Base-by-base conservation (phyloP, 2,888 invertebrate genomes). In the Netelia fuscicornis region DNA sequence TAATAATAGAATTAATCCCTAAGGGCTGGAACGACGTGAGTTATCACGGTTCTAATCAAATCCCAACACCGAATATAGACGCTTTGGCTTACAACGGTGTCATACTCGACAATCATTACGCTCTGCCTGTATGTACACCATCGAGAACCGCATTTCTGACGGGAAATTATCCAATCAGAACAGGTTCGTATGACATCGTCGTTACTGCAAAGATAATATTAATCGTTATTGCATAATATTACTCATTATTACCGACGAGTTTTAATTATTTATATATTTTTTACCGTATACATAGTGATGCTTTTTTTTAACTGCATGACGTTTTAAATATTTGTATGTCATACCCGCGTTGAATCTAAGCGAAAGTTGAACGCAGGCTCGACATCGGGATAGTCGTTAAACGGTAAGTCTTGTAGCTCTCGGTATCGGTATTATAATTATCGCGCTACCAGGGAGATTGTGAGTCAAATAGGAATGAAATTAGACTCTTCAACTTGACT, bases 21-120 rank as follows among this genome's bases (percentile, higher is more conserved):
- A 62, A 93, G 98, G 98, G 98, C 6, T 98, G 97, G 96, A 97
- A 98, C 91, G 98, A 98, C 93, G 97, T 98, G 1, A 96, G 98
- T 80, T 98, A 97, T 91, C 98, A 98, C 90, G 98, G 98, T 0
- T 96, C 97, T 0, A 95, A 97, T 89, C 97, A 98, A 94, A 97
- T 98, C 89, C 95, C 96, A 56, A 98, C 98, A 0, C 98, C 98
- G 3, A 98, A 98, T 92, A 97, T 98, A 80, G 98, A 98, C 93
- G 96, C 97, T 0, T 91, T 98, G 88, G 98, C 97, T 0, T 97
- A 97, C 91, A 96, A 97, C 91, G 98, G 98, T 1, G 95, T 98
- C 2, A 96, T 98, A 81, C 94, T 98, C 23, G 97, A 98, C 92
- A 96, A 97, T 90, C 97, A 98, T 92, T 98, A 98, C 92, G 97